Evolutionary conservation across 2,797 vertebrate species (phyloP).

Genomic region (Neosilurus mollespiculum): DNA sequence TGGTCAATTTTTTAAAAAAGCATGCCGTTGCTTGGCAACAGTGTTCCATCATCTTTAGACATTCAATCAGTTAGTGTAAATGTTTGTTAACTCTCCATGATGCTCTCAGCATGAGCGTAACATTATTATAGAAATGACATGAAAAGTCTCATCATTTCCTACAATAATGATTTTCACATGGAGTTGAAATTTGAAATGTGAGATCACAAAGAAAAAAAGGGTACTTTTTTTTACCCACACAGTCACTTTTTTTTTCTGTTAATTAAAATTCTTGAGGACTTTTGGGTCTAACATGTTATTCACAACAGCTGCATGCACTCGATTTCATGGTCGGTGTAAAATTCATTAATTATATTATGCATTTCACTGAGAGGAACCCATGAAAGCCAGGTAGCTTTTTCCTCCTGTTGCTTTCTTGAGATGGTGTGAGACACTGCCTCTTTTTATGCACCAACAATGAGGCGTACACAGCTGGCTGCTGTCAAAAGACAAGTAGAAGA

Average conservation of each 20-base stretch:
- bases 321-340: not conserved
- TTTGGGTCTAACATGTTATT: not conserved
- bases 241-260: not conserved
- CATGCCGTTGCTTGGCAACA: constrained; percentile 10
- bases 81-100: not conserved
- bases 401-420: not conserved
- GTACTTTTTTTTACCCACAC: not conserved
- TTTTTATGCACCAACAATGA: constrained; percentile 9
- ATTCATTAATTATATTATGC: constrained; percentile 1
- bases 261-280: not conserved
- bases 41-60: not conserved
- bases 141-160: not conserved
- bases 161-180: not conserved
- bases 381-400: not conserved
- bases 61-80: not conserved
- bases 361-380: not conserved
- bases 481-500: not conserved
- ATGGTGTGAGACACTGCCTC: constrained; percentile 1
- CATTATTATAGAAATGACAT: not conserved
- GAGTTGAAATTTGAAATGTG: not conserved
- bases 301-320: not conserved
- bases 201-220: not conserved
- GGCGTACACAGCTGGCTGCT: not conserved
- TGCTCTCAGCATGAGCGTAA: not conserved
- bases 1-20: not conserved